Evolutionary conservation across 1,140 invertebrate genomes (phyloP), one percentile per base, ranked within the genome.

Genomic region (Megathymus violae): DNA sequence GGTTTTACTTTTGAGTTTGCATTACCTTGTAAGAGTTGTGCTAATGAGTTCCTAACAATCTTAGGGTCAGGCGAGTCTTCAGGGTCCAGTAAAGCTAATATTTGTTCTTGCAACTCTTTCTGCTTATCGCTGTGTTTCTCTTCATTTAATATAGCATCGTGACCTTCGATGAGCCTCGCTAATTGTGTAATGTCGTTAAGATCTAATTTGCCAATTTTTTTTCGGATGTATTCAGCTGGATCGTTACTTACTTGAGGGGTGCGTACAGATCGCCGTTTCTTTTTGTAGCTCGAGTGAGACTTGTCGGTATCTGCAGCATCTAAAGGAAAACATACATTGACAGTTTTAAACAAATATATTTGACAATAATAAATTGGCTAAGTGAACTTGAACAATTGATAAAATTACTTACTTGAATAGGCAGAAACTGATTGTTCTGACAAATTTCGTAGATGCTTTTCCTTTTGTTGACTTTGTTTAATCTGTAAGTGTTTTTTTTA

Each of bases 191-290:
- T 81, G 50, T 88, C 83, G 34, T 88, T 76, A 58, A 90, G 76
- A 50, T 84, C 78, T 52, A 90, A 72, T 66, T 82, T 83, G 14
- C 80, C 84, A 67, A 90, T 85, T 62, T 83, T 80, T 71, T 80
- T 81, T 36, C 84, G 78, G 44, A 88, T 78, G 46, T 83, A 81
- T 44, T 90, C 88, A 7, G 79, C 80, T 10, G 83, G 68, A 62
- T 86, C 84, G 54, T 68, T 90, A 90, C 88, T 90, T 90, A 90
- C 88, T 80, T 89, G 87, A 60, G 75, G 74, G 1, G 82, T 65
- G 17, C 82, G 75, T 9, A 77, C 31, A 17, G 72, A 70, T 54
- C 85, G 84, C 3, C 85, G 78, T 65, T 86, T 88, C 69, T 77
- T 82, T 62, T 69, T 79, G 63, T 74, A 75, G 70, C 79, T 86